phyloP scores from a whole-genome alignment of 2,797 vertebrate species.

The Chaetodon trifasciatus region DNA sequence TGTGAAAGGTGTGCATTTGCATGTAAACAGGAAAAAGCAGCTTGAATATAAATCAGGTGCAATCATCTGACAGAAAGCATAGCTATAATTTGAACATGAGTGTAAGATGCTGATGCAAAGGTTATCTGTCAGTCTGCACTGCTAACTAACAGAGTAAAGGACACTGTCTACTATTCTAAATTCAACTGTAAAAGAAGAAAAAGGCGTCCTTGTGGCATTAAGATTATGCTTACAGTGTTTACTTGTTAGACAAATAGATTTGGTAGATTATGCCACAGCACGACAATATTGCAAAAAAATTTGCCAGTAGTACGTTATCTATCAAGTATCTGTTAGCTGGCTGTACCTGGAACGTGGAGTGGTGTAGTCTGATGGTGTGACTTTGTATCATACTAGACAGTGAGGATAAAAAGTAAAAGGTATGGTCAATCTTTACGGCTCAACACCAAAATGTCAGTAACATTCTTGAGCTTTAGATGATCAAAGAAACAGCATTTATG shows the following conservation, averaged over 20 bases:
- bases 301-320: background rate
- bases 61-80: constrained; percentile 64
- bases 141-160: constrained; percentile 44
- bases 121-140: constrained; percentile 58
- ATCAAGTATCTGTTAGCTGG: constrained; percentile 7
- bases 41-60: constrained; percentile 61
- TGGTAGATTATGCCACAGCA: constrained; percentile 12
- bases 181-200: constrained; percentile 25
- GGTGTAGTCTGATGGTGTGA: constrained; percentile 3
- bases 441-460: constrained; percentile 20
- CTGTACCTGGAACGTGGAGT: background rate
- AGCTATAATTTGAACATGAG: constrained; percentile 69
- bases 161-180: constrained; percentile 37
- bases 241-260: constrained; percentile 23
- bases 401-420: constrained; percentile 20
- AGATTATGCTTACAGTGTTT: constrained; percentile 27
- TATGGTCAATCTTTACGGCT: constrained; percentile 17
- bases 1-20: constrained; percentile 55
- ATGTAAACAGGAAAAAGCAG: constrained; percentile 55
- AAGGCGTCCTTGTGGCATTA: constrained; percentile 17
- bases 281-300: background rate
- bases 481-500: constrained; percentile 34
- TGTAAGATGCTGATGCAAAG: constrained; percentile 59
- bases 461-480: constrained; percentile 11
- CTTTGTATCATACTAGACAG: constrained; percentile 6